Base-by-base conservation (phyloP, 1,140 invertebrate species). In the Monochamus saltuarius region DNA sequence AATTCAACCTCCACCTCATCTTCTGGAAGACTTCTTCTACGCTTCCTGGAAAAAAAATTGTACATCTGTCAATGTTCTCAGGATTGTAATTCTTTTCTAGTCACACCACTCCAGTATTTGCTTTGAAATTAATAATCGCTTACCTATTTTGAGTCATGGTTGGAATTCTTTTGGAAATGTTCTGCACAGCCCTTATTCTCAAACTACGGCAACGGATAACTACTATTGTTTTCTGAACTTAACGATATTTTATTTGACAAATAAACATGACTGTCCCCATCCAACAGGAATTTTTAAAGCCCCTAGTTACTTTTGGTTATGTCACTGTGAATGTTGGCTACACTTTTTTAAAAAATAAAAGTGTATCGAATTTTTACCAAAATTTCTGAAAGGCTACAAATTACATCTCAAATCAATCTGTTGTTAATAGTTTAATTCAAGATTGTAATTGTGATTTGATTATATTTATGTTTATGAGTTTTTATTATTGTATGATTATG, bases 1-100 rank as follows among this genome's bases (percentile, higher is more conserved):
- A 89, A 89, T 69, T 90, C 87, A 66, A 85, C 85, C 38, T 80
- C 80, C 6, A 29, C 22, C 22, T 29, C 53, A 64, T 88, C 87
- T 75, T 88, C 86, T 22, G 77, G 68, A 39, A 63, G 56, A 49
- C 75, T 77, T 39, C 86, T 79, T 2, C 80, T 79, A 64, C 87
- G 80, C 79, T 89, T 89, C 65, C 86, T 89, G 71, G 66, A 79
- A 70, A 53, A 35, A 29, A 59, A 62, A 4, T 19, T 29, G 22
- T 29, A 29, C 22, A 29, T 29, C 22, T 29, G 22, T 29, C 22
- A 29, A 29, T 29, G 22, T 29, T 29, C 22, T 6, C 22, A 29
- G 22, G 22, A 29, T n/a, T 29, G 22, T 29, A 29, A 29, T 29
- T 29, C 2, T 29, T 29, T 29, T 2, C 22, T 29, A 29, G 22